A percentile compares a stretch with the other conserved stretches of the same genome.
phyloP scores from a whole-genome alignment of 2,113 vertebrate species.

The Cacatua alba region DNA sequence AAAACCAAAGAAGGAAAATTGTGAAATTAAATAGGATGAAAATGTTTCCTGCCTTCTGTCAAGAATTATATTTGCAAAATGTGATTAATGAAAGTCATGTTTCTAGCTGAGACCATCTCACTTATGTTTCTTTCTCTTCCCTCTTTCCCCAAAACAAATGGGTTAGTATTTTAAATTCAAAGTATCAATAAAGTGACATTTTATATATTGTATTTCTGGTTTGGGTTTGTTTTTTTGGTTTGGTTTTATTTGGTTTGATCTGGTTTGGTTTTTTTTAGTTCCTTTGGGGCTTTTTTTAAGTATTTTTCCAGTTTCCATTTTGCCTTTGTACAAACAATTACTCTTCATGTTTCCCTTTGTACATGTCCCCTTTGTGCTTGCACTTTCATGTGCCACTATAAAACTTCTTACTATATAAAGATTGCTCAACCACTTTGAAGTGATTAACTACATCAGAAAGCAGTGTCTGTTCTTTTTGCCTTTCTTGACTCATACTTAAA shows the following conservation, averaged over 20 bases:
- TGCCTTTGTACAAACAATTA: neutral
- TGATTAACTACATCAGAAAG: neutral
- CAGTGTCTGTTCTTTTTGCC: neutral
- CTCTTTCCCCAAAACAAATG: neutral
- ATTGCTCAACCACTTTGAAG: neutral
- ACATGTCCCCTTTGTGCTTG: neutral
- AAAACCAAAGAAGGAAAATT: neutral
- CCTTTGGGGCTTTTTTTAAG: neutral
- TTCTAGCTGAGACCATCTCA: neutral
- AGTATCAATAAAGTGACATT: neutral
- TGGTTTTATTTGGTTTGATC: too few species aligned
- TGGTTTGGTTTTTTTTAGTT: neutral
- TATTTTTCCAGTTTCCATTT: neutral
- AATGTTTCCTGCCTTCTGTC: too few species aligned
- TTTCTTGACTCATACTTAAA: neutral
- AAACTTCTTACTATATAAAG: neutral
- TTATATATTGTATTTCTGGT: neutral
- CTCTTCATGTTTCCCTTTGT: neutral
- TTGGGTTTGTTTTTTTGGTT: neutral
- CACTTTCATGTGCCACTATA: neutral
- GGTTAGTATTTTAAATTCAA: neutral
- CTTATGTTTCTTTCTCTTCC: neutral
- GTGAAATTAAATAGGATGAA: neutral
- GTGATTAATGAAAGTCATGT: neutral
- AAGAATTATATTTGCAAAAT: neutral